Conservation (phyloP, 2,113 vertebrate genomes). For the Eonycteris spelaea region DNA sequence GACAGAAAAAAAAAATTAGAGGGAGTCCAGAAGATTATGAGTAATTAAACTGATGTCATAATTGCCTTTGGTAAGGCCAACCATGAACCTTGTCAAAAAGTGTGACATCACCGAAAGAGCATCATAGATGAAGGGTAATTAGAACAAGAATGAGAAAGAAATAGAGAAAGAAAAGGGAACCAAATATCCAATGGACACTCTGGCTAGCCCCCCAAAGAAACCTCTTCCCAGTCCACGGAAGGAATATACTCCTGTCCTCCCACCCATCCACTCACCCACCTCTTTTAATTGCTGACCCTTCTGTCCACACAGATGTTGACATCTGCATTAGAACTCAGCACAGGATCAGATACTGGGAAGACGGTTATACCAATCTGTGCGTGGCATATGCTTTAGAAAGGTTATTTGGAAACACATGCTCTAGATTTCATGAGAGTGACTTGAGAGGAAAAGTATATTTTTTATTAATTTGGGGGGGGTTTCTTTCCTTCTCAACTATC, state of each 20-base stretch:
- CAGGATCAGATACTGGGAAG: not conserved
- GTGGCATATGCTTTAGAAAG: not conserved
- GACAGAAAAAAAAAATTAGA: not conserved
- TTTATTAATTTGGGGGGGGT: not conserved
- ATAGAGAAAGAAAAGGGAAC: not conserved
- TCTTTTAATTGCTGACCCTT: not conserved
- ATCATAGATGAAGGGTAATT: not conserved
- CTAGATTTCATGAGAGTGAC: not conserved
- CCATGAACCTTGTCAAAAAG: not conserved
- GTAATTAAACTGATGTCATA: not conserved
- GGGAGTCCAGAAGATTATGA: not conserved
- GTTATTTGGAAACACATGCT: not conserved
- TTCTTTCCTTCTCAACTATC: not conserved
- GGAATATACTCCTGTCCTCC: not conserved
- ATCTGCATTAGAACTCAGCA: not conserved
- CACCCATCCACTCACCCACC: not conserved
- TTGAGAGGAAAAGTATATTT: not conserved
- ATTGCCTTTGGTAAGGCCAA: not conserved
- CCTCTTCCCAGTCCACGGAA: not conserved
- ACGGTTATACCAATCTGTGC: not conserved
- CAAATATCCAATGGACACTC: not conserved
- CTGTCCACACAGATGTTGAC: slow-evolving; percentile 28
- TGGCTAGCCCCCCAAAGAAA: not conserved
- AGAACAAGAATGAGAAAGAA: not conserved
- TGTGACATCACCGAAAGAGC: not conserved